Base-by-base conservation (phyloP, 2,888 invertebrate species). In the Chouioia cunea region DNA sequence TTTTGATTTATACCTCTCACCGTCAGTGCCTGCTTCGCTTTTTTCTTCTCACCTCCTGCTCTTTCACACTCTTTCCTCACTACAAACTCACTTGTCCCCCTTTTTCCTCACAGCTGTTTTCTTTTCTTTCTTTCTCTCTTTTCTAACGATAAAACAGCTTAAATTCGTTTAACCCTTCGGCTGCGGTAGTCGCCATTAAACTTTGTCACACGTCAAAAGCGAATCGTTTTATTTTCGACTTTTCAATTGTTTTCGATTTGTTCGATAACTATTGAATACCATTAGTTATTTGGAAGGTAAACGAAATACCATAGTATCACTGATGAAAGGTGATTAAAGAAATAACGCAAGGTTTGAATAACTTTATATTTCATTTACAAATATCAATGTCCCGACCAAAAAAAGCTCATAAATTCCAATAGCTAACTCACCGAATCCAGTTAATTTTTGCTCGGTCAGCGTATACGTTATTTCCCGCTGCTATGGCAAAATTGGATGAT, bases 401-500 rank as follows among this genome's bases (percentile, higher is more conserved):
- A 59, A 65, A 65, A 53, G 43, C 36, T 53, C 70, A 65, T 70
- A 70, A 70, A 70, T 70, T 64, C 58, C 23, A 47, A 65, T 70
- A 65, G 58, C 70, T 53, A 64, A 43, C 27, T 52, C 58, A 58
- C 36, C 54, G 70, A 65, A 54, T 70, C 59, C 64, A 70, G 64
- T 70, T 65, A 70, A 70, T 70, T 70, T 70, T 53, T 70, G 70
- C 65, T 6, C 16, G 59, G 70, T 70, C 70, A 70, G 70, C 70
- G 64, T 57, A 64, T 67, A 60, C 54, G 54, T 54, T 67, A 67
- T 67, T 47, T 57, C 23, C 50, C 48, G 46, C 46, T 53, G 52
- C 46, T 54, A 14, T 12, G 20, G 54, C 54, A 15, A 66, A 60
- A 60, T 20, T 56, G 46, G 36, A 27, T n/a, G n/a, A n/a, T 50